Conservation (phyloP, 2,113 vertebrate species). For the Ptyas mucosa region DNA sequence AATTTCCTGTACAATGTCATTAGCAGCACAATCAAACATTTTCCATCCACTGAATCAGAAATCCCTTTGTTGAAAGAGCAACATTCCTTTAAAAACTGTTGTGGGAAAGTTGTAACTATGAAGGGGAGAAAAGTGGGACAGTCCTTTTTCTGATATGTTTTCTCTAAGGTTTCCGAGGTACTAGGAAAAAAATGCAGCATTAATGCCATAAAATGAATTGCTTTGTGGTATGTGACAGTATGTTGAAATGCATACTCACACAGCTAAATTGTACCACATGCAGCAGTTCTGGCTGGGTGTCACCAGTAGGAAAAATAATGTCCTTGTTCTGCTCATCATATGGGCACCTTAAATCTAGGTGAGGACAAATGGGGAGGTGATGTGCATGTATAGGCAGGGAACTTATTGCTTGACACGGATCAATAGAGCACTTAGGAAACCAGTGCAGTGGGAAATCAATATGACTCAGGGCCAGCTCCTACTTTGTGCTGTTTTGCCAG, state of each 20-base stretch:
- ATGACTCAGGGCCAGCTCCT: slow-evolving; percentile 78
- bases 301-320: slow-evolving; percentile 80
- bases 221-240: slow-evolving; percentile 2
- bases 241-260: slow-evolving; percentile 41
- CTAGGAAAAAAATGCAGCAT: not conserved
- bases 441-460: slow-evolving; percentile 84
- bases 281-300: slow-evolving; percentile 67
- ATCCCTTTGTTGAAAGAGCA: slow-evolving; percentile 71
- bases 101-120: rapidly evolving
- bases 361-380: slow-evolving; percentile 81
- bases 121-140: not conserved
- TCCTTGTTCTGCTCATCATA: slow-evolving; percentile 83
- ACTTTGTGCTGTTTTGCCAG: slow-evolving; percentile 71
- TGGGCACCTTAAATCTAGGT: slow-evolving; percentile 84
- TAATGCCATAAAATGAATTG: not conserved
- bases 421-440: slow-evolving; percentile 84
- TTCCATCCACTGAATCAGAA: slow-evolving; percentile 73
- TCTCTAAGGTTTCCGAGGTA: slow-evolving; percentile 17
- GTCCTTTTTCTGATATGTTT: slow-evolving; percentile 18
- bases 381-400: slow-evolving; percentile 79
- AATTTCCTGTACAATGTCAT: slow-evolving; percentile 80
- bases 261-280: slow-evolving; percentile 47
- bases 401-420: slow-evolving; percentile 84
- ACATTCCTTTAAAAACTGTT: slow-evolving; percentile 34
- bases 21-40: slow-evolving; percentile 74